These are phyloP conservation scores for Campylomormyrus tamandua DNA, from an alignment of 2,113 vertebrate species.

Conservation along the genomic window DNA sequence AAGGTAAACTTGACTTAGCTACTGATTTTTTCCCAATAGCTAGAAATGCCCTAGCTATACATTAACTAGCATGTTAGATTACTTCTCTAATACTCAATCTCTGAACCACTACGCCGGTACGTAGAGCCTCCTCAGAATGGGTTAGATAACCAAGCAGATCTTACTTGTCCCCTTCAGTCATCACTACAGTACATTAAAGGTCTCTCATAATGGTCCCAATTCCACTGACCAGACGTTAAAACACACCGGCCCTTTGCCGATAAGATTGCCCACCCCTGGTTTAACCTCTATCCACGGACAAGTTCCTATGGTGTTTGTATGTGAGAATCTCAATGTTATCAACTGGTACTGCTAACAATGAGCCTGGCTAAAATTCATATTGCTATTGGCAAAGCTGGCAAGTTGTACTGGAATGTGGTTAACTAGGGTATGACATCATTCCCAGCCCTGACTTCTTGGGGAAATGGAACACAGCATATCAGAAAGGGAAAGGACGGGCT, in stretches of 20 bases:
- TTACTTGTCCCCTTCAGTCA: neutral
- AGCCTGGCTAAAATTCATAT: neutral
- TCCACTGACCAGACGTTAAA: neutral
- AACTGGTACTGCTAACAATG: neutral
- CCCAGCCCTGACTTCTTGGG: neutral
- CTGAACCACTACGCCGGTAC: neutral
- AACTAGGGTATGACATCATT: neutral
- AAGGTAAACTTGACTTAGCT: no score
- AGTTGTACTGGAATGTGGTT: neutral
- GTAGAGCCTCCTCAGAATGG: neutral
- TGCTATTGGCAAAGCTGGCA: neutral
- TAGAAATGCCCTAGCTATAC: neutral
- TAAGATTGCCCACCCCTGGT: neutral
- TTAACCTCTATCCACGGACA: neutral
- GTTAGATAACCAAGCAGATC: neutral
- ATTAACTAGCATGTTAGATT: neutral
- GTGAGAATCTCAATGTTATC: neutral
- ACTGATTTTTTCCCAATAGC: no score
- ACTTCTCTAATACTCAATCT: neutral
- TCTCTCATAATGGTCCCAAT: neutral
- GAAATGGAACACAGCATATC: neutral
- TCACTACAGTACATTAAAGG: neutral
- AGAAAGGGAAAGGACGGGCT: neutral
- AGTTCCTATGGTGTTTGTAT: neutral
- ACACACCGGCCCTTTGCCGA: no score